Evolutionary conservation across 2,113 vertebrate genomes (phyloP), one percentile per base, ranked within the genome.

Genomic region (Coracopsis vasa): DNA sequence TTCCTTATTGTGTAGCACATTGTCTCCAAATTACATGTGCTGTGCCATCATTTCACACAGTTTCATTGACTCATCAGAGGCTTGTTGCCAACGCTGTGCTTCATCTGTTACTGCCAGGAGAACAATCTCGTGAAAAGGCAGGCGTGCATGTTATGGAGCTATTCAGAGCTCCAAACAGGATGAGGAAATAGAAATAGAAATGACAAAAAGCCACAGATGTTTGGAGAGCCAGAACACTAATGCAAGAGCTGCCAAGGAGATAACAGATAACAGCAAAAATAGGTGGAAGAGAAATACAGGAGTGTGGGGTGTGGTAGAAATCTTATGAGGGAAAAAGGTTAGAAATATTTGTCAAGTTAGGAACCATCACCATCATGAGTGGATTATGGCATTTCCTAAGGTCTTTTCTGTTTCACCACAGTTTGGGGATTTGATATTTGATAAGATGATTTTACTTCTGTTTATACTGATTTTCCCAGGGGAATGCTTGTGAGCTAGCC

Each of bases 41-140:
- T 85, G 20, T 74, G 65, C 86, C 90, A 80, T 88, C 72, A 0
- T 85, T 84, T 94, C 65, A 27, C 81, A 37, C 44, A 50, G 73
- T 71, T 92, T 74, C 85, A 72, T 69, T 88, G 83, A 89, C 86
- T 96, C 86, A 86, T 90, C 77, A 25, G 88, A 39, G 91, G 65
- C 90, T 44, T 67, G 48, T 85, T 92, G 94, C 87, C 95, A 95
- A 11, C 50, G 8, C 2, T 85, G 72, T 79, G 65, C 80, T 89
- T 89, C 73, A 18, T 69, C 87, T 45, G 50, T 78, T 90, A 16
- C 47, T 92, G 92, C 92, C 15, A 41, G 91, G 73, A 94, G 92
- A 95, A 66, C 60, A 78, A 33, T 78, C 92, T 79, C 1, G 0
- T 85, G 83, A 79, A 79, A 87, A 92, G 71, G 75, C 94, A 92